Percentiles rank a stretch among this genome's conserved stretches.
These are phyloP conservation scores for Hirtodrosophila trivittata DNA, from an alignment of 2,888 invertebrate species.

Conservation along the genomic window DNA sequence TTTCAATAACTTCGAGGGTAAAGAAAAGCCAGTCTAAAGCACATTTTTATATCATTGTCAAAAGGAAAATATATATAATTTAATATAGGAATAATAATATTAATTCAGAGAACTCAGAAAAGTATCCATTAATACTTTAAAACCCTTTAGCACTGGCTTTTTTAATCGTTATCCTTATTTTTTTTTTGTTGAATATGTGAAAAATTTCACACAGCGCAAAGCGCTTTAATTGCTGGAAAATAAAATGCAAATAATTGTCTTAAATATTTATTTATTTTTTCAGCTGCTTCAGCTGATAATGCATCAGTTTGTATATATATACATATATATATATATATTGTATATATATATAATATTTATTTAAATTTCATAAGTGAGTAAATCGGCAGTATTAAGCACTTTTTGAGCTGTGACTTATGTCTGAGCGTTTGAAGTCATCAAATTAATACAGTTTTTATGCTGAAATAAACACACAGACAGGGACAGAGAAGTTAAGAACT, in stretches of 20 bases:
- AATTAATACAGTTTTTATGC: not conserved
- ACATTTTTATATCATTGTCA: too few relatives aligned
- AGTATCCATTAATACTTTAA: too few relatives aligned
- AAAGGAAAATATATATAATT: too few relatives aligned
- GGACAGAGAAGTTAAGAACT: slow-evolving; percentile 75
- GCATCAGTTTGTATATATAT: not conserved
- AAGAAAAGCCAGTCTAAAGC: too few relatives aligned
- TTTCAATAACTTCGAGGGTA: too few relatives aligned
- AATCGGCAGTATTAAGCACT: slow-evolving; percentile 33
- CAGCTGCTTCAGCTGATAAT: not conserved
- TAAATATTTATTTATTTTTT: not conserved
- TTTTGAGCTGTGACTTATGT: slow-evolving; percentile 28
- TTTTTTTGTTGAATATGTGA: not conserved
- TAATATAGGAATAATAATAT: too few relatives aligned
- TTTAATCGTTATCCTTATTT: not conserved
- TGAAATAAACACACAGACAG: too few relatives aligned
- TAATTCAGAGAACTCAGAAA: too few relatives aligned
- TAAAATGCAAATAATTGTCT: not conserved
- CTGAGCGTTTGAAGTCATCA: not conserved
- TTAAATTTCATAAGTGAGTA: slow-evolving; percentile 31
- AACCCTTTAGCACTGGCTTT: too few relatives aligned
- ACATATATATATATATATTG: not conserved
- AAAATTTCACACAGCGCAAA: not conserved
- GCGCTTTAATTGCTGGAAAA: not conserved
- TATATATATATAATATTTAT: slow-evolving; percentile 24